Conservation (phyloP, 2,113 vertebrate species). For the Semicossyphus pulcher region DNA sequence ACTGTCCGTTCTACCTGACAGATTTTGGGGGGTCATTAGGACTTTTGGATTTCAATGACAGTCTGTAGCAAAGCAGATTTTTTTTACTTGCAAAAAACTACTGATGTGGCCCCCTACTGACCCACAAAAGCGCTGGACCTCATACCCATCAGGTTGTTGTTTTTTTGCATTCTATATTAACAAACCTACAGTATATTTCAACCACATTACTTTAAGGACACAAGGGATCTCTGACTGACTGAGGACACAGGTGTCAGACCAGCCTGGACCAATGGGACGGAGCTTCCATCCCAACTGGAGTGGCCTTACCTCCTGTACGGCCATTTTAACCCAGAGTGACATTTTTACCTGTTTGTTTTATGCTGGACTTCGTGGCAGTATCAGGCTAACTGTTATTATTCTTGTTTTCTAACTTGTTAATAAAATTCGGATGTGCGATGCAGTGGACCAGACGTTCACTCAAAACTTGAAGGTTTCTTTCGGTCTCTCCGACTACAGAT, state of each 20-base stretch:
- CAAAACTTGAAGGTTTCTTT: constrained; percentile 70
- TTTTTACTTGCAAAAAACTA: constrained; percentile 57
- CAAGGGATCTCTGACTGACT: constrained; percentile 18
- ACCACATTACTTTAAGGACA: constrained; percentile 23
- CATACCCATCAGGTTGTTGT: constrained; percentile 30
- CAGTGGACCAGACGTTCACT: constrained; percentile 64
- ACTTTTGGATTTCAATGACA: constrained; percentile 27
- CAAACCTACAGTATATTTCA: constrained; percentile 24
- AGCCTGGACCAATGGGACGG: constrained; percentile 44
- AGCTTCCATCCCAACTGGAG: constrained; percentile 45
- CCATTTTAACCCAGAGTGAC: constrained; percentile 56
- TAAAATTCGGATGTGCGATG: constrained; percentile 22
- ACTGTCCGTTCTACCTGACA: constrained; percentile 17
- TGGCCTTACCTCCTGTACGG: constrained; percentile 61
- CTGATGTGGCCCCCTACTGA: constrained; percentile 76
- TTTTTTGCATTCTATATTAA: constrained; percentile 26
- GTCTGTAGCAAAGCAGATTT: constrained; percentile 40
- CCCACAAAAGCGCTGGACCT: constrained; percentile 42
- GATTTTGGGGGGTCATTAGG: constrained; percentile 2
- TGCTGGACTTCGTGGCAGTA: constrained; percentile 29
- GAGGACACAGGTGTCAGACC: constrained; percentile 19
- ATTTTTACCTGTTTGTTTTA: constrained; percentile 43
- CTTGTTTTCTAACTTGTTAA: constrained; percentile 46
- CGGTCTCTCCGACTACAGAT: constrained; percentile 39
- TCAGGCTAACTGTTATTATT: constrained; percentile 19